A percentile compares a stretch with the other conserved stretches of the same genome.
phyloP scores from a whole-genome alignment of 2,113 vertebrate species.

The Austrofundulus limnaeus region DNA sequence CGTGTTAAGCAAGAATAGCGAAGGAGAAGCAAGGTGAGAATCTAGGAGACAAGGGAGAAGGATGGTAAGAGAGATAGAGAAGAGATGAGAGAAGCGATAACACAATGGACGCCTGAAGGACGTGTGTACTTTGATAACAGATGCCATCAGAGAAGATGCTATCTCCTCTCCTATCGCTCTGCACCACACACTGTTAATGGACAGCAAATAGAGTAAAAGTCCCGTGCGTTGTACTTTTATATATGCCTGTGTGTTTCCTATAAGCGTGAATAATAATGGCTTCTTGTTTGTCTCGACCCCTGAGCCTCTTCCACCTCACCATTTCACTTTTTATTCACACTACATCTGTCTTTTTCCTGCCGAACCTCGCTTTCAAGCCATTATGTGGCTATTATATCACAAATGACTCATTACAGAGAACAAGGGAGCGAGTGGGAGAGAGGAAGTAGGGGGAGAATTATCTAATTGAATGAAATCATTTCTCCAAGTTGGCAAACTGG shows the following conservation, averaged over 20 bases:
- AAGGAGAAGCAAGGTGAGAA: slow-evolving; percentile 57
- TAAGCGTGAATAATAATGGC: slow-evolving; percentile 10
- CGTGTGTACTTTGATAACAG: slow-evolving; percentile 76
- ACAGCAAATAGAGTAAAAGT: slow-evolving; percentile 61
- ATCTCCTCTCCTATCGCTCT: slow-evolving; percentile 65
- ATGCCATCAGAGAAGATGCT: slow-evolving; percentile 72
- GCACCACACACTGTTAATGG: slow-evolving; percentile 71
- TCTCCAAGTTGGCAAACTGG: slow-evolving; percentile 76
- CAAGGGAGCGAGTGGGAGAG: slow-evolving; percentile 50
- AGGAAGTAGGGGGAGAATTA: slow-evolving; percentile 53
- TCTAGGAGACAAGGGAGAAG: slow-evolving; percentile 37
- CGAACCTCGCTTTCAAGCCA: slow-evolving; percentile 61
- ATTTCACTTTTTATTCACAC: slow-evolving; percentile 48
- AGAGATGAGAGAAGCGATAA: slow-evolving; percentile 74
- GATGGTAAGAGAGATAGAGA: slow-evolving; percentile 63
- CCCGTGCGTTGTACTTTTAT: slow-evolving; percentile 7
- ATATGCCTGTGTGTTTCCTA: slow-evolving; percentile 18
- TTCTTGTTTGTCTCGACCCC: slow-evolving; percentile 18
- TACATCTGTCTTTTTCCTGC: slow-evolving; percentile 64
- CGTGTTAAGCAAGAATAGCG: slow-evolving; percentile 18
- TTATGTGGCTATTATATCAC: slow-evolving; percentile 71
- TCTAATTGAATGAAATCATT: slow-evolving; percentile 77
- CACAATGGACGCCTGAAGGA: slow-evolving; percentile 74
- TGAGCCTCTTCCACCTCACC: slow-evolving; percentile 29
- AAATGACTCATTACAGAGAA: slow-evolving; percentile 69